These are phyloP conservation scores for Penaeus chinensis DNA, from an alignment of 1,140 invertebrate species.

Conservation along the genomic window DNA sequence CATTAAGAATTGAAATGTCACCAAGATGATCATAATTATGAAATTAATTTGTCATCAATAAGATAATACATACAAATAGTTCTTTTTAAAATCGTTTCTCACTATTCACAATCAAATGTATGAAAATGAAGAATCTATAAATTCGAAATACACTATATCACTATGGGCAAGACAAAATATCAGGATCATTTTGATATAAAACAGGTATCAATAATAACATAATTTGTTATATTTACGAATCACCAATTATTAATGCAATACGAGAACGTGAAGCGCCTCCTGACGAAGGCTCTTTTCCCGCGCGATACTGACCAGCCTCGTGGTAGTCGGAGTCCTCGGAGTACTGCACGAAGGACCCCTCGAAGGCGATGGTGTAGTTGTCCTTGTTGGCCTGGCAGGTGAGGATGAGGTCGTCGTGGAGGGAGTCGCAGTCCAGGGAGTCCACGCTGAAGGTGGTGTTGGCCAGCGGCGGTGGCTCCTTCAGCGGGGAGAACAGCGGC, in stretches of 20 bases:
- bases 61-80: no score
- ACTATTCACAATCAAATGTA: no score
- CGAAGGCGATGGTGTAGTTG: slow-evolving; percentile 94
- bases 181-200: not conserved
- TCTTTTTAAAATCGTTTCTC: no score
- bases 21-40: no score
- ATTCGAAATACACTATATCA: not conserved
- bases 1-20: no score
- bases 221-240: not conserved
- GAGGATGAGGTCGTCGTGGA: slow-evolving; percentile 83
- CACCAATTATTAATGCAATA: no score
- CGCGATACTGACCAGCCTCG: slow-evolving; percentile 72
- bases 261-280: no score
- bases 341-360: slow-evolving; percentile 84
- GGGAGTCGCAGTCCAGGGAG: slow-evolving; percentile 85
- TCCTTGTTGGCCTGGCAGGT: slow-evolving; percentile 89
- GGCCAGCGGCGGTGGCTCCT: slow-evolving; percentile 77
- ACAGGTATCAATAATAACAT: not conserved
- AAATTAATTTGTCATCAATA: no score
- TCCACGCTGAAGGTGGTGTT: slow-evolving; percentile 88
- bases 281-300: slow-evolving; percentile 21
- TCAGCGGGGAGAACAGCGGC: slow-evolving; percentile 89
- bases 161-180: not conserved
- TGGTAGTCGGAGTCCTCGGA: slow-evolving; percentile 85
- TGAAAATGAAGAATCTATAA: no score